Evolutionary conservation across 23 tunicate species (phyloP), one percentile per base, ranked within the genome.

Genomic region (Pegea sp.): DNA sequence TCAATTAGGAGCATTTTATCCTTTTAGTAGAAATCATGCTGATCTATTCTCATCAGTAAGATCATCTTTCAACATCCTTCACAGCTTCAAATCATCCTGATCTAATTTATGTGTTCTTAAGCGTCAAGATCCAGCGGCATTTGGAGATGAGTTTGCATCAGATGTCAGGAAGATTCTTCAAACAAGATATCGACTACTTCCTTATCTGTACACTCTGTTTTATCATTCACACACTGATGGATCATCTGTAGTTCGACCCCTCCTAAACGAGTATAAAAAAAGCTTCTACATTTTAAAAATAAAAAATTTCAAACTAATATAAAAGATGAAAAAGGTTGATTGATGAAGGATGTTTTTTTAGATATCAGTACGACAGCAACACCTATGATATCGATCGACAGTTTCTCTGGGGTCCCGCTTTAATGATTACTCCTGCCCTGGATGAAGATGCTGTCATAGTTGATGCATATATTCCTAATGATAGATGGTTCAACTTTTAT

Each of bases 1-100:
- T 50, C 81, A 72, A 30, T 56, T 81, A 2, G 94, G 94, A 2
- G 94, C 94, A 34, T 81, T 81, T 54, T 73, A 73, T 62, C 94
- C 94, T 20, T 72, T 81, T 42, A 74, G 73, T 51, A 33, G 94
- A 24, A 81, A 81, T 50, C 94, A 81, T 52, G 75, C 68, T 19
- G 32, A 49, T 42, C 48, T 53, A 8, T 38, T 38, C 46, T 8
- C 46, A 8, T 11, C 11, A 38, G 46, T 38, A 38, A 8, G 46
- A 51, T 18, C 25, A 60, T 19, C 16, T 20, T 16, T 19, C 8
- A 51, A 19, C 56, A 20, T 19, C 46, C 46, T 38, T 38, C 16
- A 38, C 46, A 8, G 11, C 46, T 38, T 38, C 11, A 38, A 38
- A 38, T 16, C 11, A 8, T 38, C 16, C 46, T 8, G 11, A 8